phyloP scores from a whole-genome alignment of 2,113 vertebrate species.

The Psittacula cyanocephala region DNA sequence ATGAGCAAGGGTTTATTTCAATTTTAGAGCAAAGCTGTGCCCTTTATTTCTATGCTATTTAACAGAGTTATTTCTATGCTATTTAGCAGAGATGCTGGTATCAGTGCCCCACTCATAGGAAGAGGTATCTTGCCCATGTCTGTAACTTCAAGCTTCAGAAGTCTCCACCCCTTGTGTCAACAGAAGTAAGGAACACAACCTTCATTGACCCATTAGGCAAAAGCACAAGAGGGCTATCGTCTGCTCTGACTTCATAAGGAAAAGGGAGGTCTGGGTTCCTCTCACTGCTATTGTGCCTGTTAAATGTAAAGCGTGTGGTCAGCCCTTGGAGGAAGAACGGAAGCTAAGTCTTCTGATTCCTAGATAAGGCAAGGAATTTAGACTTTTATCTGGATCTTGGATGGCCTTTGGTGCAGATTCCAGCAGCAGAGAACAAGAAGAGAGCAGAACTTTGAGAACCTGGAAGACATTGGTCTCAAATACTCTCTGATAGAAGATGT shows the following conservation, averaged over 20 bases:
- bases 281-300: neutral
- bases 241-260: neutral
- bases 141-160: neutral
- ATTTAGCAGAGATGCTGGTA: neutral
- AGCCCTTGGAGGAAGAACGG: neutral
- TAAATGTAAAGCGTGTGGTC: neutral
- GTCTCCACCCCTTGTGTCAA: neutral
- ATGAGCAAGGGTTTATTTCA: neutral
- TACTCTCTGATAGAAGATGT: neutral
- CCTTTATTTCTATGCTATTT: neutral
- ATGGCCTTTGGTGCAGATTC: neutral
- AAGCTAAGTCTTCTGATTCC: neutral
- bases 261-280: neutral
- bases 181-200: neutral
- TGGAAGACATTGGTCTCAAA: neutral
- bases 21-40: neutral
- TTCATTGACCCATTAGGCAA: neutral
- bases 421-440: neutral
- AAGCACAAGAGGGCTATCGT: neutral
- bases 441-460: neutral
- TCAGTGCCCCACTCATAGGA: neutral
- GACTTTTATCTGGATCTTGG: neutral
- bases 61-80: neutral
- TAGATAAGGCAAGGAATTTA: neutral
- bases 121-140: rapidly evolving